These are phyloP conservation scores for Kobus ellipsiprymnus DNA, from an alignment of 2,113 vertebrate genomes.

Conservation along the genomic window DNA sequence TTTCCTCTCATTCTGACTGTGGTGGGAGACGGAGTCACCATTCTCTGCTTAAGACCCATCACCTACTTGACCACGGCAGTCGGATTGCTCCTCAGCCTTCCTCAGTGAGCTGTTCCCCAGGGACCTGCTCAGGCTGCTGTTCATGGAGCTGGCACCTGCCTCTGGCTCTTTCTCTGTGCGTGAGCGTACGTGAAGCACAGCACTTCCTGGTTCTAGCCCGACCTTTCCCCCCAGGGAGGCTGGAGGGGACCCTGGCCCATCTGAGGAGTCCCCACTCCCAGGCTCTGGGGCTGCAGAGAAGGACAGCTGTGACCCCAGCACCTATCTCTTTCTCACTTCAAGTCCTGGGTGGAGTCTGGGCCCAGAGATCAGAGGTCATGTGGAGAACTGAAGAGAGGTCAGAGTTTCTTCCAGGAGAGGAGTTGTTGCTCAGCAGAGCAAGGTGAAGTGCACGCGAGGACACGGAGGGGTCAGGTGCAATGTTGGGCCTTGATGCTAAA, in stretches of 20 bases:
- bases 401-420: constrained; percentile 41
- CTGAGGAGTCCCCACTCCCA: background rate
- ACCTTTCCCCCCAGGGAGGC: constrained; percentile 30
- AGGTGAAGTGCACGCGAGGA: background rate
- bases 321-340: background rate
- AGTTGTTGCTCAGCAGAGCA: background rate
- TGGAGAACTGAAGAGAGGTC: background rate
- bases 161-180: background rate
- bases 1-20: constrained; percentile 63
- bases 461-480: too few relatives aligned
- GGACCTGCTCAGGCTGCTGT: background rate
- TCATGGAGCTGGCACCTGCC: constrained; percentile 30
- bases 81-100: background rate
- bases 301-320: background rate
- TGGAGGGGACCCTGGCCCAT: background rate
- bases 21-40: constrained; percentile 19
- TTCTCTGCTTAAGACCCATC: constrained; percentile 43
- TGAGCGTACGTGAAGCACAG: constrained; percentile 5
- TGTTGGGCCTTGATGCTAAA: background rate
- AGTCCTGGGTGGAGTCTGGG: constrained; percentile 1
- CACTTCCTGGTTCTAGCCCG: constrained; percentile 48
- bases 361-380: constrained; percentile 45
- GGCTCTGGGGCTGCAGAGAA: background rate
- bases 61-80: constrained; percentile 35
- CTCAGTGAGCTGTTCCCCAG: background rate